Conservation (phyloP, 2,113 vertebrate genomes). For the Pyrgilauda ruficollis region DNA sequence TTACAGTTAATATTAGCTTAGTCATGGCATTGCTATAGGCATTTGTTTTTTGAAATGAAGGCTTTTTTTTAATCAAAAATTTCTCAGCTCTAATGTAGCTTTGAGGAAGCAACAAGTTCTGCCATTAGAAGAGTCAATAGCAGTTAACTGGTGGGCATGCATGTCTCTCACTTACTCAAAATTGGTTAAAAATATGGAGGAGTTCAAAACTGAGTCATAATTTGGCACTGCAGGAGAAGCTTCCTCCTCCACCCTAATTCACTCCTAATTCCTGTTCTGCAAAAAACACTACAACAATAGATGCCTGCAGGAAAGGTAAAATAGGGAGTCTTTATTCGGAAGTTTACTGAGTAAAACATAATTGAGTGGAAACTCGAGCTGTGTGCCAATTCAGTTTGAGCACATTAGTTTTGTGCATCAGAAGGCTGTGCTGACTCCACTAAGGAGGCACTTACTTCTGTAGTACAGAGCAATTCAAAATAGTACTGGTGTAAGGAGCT, state of each 20-base stretch:
- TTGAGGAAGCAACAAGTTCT: not conserved
- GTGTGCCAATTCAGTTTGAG: not conserved
- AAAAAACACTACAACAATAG: not conserved
- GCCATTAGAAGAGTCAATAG: not conserved
- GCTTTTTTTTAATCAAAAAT: not conserved
- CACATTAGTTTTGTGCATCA: not conserved
- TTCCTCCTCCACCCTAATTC: conserved; percentile 29
- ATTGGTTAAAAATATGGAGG: conserved; percentile 15
- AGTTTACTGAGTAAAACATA: not conserved
- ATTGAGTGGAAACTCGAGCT: not conserved
- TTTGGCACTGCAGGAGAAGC: not conserved
- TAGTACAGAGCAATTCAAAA: not conserved
- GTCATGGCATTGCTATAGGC: not conserved
- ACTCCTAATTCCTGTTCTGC: not conserved
- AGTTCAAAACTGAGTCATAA: conserved; percentile 45
- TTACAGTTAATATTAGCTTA: not conserved
- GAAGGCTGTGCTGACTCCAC: not conserved
- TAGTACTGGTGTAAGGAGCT: not conserved
- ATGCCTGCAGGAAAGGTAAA: not conserved
- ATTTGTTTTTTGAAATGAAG: not conserved
- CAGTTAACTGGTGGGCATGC: not conserved
- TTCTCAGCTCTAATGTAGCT: not conserved
- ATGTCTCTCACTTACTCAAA: conserved; percentile 26
- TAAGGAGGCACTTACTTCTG: not conserved
- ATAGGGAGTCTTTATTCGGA: not conserved